Evolutionary conservation across 1,140 invertebrate genomes (phyloP).

Genomic region (Anadara kagoshimensis): DNA sequence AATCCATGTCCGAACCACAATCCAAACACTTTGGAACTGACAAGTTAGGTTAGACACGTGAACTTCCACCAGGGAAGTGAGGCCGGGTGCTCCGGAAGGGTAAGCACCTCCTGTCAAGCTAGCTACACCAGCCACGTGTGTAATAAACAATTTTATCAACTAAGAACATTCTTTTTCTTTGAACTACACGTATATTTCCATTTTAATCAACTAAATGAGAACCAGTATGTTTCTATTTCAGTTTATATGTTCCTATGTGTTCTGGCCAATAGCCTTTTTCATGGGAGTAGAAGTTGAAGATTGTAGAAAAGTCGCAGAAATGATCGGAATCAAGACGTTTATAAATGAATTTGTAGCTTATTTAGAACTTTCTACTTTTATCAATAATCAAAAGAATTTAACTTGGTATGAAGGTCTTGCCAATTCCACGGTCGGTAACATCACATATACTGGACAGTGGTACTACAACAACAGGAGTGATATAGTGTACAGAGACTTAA

Average conservation of each 20-base stretch:
- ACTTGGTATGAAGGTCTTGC: constrained; percentile 54
- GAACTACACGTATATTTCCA: too few relatives aligned
- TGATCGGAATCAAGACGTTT: constrained; percentile 71
- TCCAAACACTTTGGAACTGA: too few relatives aligned
- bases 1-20: too few relatives aligned
- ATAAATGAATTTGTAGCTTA: constrained; percentile 72
- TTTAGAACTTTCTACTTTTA: constrained; percentile 20
- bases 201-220: too few relatives aligned
- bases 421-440: constrained; percentile 17
- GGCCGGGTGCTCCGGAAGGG: too few relatives aligned
- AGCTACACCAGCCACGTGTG: too few relatives aligned
- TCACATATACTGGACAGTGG: constrained; percentile 29
- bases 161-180: too few relatives aligned
- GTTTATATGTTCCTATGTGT: constrained; percentile 68
- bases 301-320: constrained; percentile 63
- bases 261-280: constrained; percentile 68
- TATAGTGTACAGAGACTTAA: constrained; percentile 34
- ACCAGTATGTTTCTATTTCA: constrained; percentile 38
- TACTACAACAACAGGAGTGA: constrained; percentile 21
- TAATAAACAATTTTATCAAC: too few relatives aligned
- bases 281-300: constrained; percentile 65
- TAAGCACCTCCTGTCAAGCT: too few relatives aligned
- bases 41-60: too few relatives aligned
- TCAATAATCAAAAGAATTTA: constrained; percentile 27
- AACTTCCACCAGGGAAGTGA: too few relatives aligned